Base-by-base conservation (phyloP, 2,797 vertebrate species). In the Arrhamphus sclerolepis region DNA sequence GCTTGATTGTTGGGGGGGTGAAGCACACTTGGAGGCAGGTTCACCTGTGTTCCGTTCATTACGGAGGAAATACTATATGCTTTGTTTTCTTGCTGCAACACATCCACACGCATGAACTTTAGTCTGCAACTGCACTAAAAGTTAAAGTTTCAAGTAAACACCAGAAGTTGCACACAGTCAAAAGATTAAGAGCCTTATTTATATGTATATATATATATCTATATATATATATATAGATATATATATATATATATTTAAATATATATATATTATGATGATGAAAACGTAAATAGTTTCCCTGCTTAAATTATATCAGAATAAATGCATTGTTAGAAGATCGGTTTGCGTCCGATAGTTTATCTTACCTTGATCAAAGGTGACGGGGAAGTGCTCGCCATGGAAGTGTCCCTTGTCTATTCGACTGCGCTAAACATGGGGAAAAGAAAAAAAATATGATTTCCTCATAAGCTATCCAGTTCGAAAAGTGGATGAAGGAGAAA, bases 281-380 rank as follows among this genome's bases (percentile, higher is more conserved):
- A n/a, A n/a, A n/a, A n/a, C n/a, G n/a, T n/a, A n/a, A n/a, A n/a
- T n/a, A n/a, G n/a, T 6, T 1, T 22, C 5, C 28, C 1, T 46
- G 20, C 41, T 50, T 51, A 9, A 7, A 40, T 20, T 20, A 49
- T 4, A 20, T 9, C 2, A 29, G 10, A 8, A 18, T 22, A 46
- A 46, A 14, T 20, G 5, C 24, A n/a, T 5, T 41, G 16, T 14
- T 11, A 5, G 39, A 13, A 5, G 4, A n/a, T n/a, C n/a, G n/a
- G 2, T n/a, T 41, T 26, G 6, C 3, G n/a, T 11, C 4, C 10
- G 14, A 11, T 17, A 58, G 2, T 21, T 52, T 18, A n/a, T 42
- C 86, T 81, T 88, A 93, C 93, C 92, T 92, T 89, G 59, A 85
- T 73, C 63, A 88, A 56, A 86, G 69, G 76, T 72, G 86, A 70